These are phyloP conservation scores for Anthoscopus minutus DNA, from an alignment of 2,113 vertebrate species.

Conservation along the genomic window DNA sequence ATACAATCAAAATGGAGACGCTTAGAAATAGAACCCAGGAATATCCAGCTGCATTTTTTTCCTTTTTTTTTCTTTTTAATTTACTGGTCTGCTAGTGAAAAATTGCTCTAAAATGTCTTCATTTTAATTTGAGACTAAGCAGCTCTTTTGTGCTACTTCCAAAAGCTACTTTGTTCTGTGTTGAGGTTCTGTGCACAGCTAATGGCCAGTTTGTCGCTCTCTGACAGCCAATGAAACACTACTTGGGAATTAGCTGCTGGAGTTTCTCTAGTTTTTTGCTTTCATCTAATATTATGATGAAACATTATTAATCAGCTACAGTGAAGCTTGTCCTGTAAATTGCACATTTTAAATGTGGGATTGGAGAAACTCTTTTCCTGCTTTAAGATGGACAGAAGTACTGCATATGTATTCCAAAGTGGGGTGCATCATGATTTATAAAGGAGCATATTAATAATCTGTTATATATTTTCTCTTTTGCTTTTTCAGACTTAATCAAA, in stretches of 20 bases:
- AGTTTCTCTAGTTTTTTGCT: neutral
- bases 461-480: neutral
- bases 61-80: neutral
- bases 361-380: neutral
- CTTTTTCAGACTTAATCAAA: neutral
- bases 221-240: neutral
- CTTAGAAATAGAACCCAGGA: neutral
- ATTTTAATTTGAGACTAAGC: neutral
- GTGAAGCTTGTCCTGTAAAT: neutral
- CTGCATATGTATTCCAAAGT: neutral
- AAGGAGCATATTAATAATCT: neutral
- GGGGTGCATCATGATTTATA: neutral
- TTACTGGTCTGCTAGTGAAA: neutral
- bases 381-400: neutral
- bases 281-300: neutral
- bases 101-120: neutral
- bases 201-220: neutral
- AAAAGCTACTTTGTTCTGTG: rapidly evolving
- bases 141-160: neutral
- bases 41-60: neutral
- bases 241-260: neutral
- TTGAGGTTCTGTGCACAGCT: neutral
- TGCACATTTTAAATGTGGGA: neutral
- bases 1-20: neutral
- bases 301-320: neutral